Conservation (phyloP, 2,113 vertebrate species). For the Cephalopterus ornatus region DNA sequence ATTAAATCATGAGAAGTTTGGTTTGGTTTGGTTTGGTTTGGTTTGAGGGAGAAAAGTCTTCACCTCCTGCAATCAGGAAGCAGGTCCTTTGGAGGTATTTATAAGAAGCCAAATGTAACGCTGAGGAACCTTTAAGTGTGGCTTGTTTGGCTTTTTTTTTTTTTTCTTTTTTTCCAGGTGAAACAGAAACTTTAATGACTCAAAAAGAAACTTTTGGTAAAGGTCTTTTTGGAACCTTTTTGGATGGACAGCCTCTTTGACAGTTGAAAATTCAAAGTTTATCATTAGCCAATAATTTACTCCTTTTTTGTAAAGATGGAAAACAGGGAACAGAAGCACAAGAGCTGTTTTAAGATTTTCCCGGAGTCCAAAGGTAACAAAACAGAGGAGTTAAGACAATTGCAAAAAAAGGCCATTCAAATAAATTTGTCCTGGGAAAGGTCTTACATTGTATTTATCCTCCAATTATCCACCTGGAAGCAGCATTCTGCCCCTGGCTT, state of each 20-base stretch:
- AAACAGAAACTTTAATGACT: neutral
- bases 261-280: neutral
- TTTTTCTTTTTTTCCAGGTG: neutral
- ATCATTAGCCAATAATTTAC: neutral
- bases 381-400: neutral
- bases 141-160: neutral
- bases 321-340: neutral
- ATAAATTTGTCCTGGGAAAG: neutral
- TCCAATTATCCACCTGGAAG: neutral
- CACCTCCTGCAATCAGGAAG: neutral
- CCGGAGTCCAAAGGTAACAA: neutral
- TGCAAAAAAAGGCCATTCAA: neutral
- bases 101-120: neutral
- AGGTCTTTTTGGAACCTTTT: neutral
- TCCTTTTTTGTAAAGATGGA: neutral
- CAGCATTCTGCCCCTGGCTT: neutral
- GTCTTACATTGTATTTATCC: neutral
- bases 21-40: neutral
- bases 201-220: neutral
- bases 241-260: neutral
- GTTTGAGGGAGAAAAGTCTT: neutral
- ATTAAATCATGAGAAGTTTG: neutral
- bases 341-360: neutral
- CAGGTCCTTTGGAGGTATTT: neutral
- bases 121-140: neutral